A percentile compares a stretch with the other conserved stretches of the same genome.
Evolutionary conservation across 1,140 invertebrate species (phyloP).

Genomic region (Melanaphis sacchari): DNA sequence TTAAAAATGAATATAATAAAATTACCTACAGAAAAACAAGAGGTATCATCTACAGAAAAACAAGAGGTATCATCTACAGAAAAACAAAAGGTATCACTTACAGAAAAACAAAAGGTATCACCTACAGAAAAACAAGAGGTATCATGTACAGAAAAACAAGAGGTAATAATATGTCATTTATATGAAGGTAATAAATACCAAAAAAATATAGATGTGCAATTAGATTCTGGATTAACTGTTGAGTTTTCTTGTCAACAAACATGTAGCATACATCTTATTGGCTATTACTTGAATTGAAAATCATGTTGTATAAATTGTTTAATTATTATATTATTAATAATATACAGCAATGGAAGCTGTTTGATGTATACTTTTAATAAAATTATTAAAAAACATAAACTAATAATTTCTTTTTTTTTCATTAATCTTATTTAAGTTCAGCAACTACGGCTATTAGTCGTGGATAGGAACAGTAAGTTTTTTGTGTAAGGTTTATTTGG

Average conservation of each 20-base stretch:
- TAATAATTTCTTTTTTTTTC: too few relatives aligned
- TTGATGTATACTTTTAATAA: neutral
- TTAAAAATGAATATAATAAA: slow-evolving; percentile 48
- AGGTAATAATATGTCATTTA: slow-evolving; percentile 40
- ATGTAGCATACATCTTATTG: slow-evolving; percentile 44
- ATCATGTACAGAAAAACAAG: neutral
- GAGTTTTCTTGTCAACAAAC: slow-evolving; percentile 47
- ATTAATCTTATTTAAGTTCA: too few relatives aligned
- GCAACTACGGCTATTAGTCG: too few relatives aligned
- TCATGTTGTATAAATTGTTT: neutral
- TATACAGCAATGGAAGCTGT: neutral
- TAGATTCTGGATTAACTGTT: slow-evolving; percentile 35
- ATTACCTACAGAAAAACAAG: neutral
- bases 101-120: neutral
- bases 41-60: neutral
- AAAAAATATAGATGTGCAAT: neutral
- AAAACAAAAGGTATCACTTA: neutral
- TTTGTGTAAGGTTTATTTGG: too few relatives aligned
- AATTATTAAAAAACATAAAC: neutral
- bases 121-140: neutral
- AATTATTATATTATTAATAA: too few relatives aligned
- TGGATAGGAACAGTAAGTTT: too few relatives aligned
- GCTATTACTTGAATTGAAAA: slow-evolving; percentile 28
- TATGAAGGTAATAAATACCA: slow-evolving; percentile 45
- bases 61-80: neutral